Evolutionary conservation across 2,797 vertebrate species (phyloP).

Genomic region (Hybognathus amarus): DNA sequence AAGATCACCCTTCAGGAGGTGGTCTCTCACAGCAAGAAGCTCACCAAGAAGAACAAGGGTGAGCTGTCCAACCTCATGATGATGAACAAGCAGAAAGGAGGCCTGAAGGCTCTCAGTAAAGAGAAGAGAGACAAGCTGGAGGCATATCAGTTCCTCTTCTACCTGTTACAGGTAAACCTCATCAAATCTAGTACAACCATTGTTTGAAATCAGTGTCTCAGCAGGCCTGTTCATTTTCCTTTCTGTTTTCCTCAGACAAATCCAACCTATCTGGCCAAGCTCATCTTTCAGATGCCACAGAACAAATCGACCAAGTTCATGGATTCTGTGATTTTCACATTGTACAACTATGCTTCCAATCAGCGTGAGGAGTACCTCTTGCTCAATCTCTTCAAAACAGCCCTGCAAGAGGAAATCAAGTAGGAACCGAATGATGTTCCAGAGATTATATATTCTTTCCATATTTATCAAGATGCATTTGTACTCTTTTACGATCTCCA

Average conservation of each 20-base stretch:
- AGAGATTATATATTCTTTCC: neutral
- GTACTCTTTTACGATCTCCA: neutral
- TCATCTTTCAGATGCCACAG: slow-evolving; percentile 99
- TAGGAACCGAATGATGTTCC: slow-evolving; percentile 65
- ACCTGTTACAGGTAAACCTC: slow-evolving; percentile 86
- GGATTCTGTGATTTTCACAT: slow-evolving; percentile 98
- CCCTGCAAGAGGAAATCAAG: slow-evolving; percentile 98
- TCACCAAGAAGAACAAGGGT: slow-evolving; percentile 97
- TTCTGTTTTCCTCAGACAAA: slow-evolving; percentile 82
- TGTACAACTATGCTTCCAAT: slow-evolving; percentile 98
- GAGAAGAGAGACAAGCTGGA: slow-evolving; percentile 95
- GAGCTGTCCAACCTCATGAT: slow-evolving; percentile 98
- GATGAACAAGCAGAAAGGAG: slow-evolving; percentile 94
- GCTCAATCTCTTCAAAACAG: slow-evolving; percentile 94
- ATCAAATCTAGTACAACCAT: neutral
- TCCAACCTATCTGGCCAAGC: slow-evolving; percentile 95
- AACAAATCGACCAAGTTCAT: slow-evolving; percentile 99
- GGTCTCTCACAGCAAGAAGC: slow-evolving; percentile 98
- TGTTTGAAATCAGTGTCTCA: neutral
- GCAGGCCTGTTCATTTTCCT: neutral
- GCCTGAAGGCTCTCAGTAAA: slow-evolving; percentile 96
- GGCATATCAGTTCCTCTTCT: slow-evolving; percentile 95
- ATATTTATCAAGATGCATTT: neutral
- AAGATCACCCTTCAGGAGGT: slow-evolving; percentile 98
- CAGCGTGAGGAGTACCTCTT: slow-evolving; percentile 96